Conservation (phyloP, 2,113 vertebrate species). For the Mus spicilegus region DNA sequence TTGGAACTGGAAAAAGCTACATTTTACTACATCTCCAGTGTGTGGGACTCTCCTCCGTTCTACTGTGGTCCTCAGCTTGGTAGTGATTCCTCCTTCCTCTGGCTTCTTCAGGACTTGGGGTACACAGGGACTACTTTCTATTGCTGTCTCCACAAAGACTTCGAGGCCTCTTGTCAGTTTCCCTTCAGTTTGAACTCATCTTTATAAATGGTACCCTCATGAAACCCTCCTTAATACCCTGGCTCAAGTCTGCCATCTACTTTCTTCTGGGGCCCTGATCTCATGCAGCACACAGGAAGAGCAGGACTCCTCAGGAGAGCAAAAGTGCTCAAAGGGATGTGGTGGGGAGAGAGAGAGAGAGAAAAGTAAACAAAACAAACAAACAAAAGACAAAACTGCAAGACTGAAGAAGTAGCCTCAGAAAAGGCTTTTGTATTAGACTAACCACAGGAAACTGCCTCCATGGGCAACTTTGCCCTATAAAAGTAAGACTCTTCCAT, state of each 20-base stretch:
- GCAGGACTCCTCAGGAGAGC: not conserved
- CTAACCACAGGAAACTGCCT: not conserved
- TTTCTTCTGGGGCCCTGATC: not conserved
- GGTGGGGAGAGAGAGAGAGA: accelerated
- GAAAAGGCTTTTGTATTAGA: not conserved
- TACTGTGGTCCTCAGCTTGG: not conserved
- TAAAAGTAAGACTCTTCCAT: not conserved
- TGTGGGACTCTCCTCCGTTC: not conserved
- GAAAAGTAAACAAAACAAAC: no score
- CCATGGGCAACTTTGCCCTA: not conserved
- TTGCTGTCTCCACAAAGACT: not conserved
- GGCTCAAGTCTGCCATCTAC: not conserved
- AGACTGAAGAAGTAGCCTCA: not conserved
- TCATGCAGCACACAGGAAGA: not conserved
- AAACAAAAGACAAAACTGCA: not conserved
- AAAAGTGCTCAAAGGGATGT: not conserved
- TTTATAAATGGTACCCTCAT: not conserved
- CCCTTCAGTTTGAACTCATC: not conserved
- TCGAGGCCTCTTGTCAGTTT: not conserved
- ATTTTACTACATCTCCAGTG: not conserved
- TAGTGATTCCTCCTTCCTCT: not conserved
- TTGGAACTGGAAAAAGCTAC: not conserved
- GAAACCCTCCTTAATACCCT: not conserved
- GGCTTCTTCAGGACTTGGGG: not conserved
- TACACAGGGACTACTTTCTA: not conserved